Base-by-base conservation (phyloP, 2,113 vertebrate species). In the Cyanoramphus novaezelandiae region DNA sequence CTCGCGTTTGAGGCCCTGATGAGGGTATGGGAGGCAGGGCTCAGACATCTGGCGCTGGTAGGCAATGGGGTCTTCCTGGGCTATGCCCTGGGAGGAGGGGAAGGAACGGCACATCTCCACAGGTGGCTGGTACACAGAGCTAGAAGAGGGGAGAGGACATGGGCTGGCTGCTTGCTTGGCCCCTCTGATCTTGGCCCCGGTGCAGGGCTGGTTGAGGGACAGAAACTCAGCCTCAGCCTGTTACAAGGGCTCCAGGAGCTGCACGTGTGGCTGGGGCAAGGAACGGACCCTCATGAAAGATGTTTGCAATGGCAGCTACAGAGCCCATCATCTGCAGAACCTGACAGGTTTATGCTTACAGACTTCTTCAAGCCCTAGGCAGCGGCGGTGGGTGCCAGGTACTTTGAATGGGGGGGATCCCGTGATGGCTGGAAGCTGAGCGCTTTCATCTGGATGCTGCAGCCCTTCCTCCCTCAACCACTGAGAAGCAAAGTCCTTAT, bases 1-100 rank as follows among this genome's bases (percentile, higher is more conserved):
- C 92, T 99, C 99, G 94, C 99, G 99, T 81, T 99, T 99, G 97
- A 99, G 99, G 98, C 97, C 98, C 97, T 99, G 99, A 16, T 97
- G 98, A 64, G 98, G 97, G 97, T 98, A 99, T 24, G 98, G 98
- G 68, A 98, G 97, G 97, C 98, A 99, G 93, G 98, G 98, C 94
- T 99, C 98, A 1, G 98, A 98, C 95, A 99, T 97, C 93, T 98
- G 99, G 92, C 93, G 97, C 69, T 98, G 98, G 94, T 98, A 99
- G 29, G 98, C 96, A 41, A 67, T 44, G 49, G 98, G 96, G 10
- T 98, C 96, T 75, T 99, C 99, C 83, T 98, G 98, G 95, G 98
- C 98, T 90, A 98, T 97, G 95, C 96, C 95, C 95, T 98, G 99
- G 43, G 98, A 97, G 82, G 98, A 93, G 27, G 98, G 97, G 95